Base-by-base conservation (phyloP, 2,888 invertebrate species). In the Ligdia adustata region DNA sequence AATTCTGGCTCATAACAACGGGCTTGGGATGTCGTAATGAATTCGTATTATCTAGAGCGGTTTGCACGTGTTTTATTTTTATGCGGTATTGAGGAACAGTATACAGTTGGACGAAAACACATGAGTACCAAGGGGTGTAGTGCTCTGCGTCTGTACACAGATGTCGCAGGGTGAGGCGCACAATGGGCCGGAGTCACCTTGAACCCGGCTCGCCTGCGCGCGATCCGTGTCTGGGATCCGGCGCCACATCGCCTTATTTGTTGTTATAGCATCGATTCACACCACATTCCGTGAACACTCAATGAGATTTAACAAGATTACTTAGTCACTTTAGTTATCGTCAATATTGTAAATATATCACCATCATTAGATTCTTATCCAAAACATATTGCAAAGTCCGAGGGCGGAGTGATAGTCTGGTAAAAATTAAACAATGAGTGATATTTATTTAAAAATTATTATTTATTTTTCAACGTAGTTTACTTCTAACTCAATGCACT, bases 181-280 rank as follows among this genome's bases (percentile, higher is more conserved):
- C 53, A 62, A 56, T 53, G 48, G 49, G 18, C 38, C 33, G 14
- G 11, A 12, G 41, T 57, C 46, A 50, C 61, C 66, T 65, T 64
- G 62, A 68, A 66, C 62, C 62, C 51, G 24, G 3, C n/a, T n/a
- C 54, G 41, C 32, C 31, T 29, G 33, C 43, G 47, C 45, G 40
- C 27, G 33, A 28, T 27, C 35, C 34, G 26, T 24, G 13, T 26
- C 7, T 9, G 24, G n/a, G 11, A 13, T 13, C 32, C 11, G 27
- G 22, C 44, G 40, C 29, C 45, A 35, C 40, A 28, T 4, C 9
- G 32, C 24, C 37, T 22, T 61, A 52, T 65, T 66, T 69, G 55
- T 69, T 67, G 57, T 62, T 64, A 57, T 57, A 62, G 54, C 55
- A 55, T 57, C 45, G 53, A 51, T 66, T 62, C 64, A 55, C 62